Evolutionary conservation across 2,113 vertebrate species (phyloP).

Genomic region (Physeter macrocephalus): DNA sequence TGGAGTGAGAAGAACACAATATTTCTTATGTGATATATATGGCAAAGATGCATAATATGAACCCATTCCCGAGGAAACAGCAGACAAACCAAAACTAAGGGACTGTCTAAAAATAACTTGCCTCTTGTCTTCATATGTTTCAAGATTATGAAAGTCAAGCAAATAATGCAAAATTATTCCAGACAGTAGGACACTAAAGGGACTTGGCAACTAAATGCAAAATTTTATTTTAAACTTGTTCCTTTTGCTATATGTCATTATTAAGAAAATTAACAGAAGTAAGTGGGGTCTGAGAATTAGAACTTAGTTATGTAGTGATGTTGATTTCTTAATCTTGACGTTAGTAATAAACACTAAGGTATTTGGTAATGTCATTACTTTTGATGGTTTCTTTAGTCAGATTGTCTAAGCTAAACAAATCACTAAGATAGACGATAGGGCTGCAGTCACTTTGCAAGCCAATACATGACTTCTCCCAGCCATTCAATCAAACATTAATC

Average conservation of each 20-base stretch:
- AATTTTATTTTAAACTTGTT: background rate
- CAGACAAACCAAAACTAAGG: background rate
- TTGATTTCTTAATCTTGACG: background rate
- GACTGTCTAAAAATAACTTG: background rate
- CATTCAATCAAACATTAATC: background rate
- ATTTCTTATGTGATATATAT: too few species aligned
- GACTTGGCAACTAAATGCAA: background rate
- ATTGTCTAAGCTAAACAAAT: background rate
- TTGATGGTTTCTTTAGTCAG: background rate
- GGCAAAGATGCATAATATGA: background rate
- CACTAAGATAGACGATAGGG: too few species aligned
- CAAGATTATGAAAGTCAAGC: background rate
- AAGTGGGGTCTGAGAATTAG: background rate
- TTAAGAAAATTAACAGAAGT: background rate
- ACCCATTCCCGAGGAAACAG: background rate
- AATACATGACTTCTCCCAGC: background rate
- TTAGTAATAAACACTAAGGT: background rate
- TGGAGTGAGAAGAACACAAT: background rate
- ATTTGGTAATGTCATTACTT: background rate
- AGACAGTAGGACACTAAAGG: background rate
- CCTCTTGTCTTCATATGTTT: background rate
- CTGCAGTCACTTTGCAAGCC: background rate
- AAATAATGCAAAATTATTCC: too few species aligned
- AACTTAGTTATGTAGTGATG: background rate
- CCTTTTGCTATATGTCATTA: background rate